Base-by-base conservation (phyloP, 2,797 vertebrate genomes). In the Squalus acanthias region DNA sequence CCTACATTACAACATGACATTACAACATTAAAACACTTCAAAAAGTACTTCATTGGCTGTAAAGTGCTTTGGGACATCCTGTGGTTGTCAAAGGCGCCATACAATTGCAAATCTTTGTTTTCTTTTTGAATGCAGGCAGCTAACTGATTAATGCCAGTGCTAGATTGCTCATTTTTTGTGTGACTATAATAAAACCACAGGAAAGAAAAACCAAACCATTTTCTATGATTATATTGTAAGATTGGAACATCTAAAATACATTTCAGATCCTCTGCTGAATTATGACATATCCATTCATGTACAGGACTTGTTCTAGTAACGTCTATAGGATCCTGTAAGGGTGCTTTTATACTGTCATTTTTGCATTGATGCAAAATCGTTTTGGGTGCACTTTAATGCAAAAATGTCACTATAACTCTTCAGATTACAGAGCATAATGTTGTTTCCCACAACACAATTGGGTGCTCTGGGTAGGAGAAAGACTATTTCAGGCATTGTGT, bases 311-410 rank as follows among this genome's bases (percentile, higher is more conserved):
- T 91, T 91, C 88, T 60, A 91, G 63, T 91, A 91, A 91, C 12
- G 88, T 57, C 88, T 33, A 33, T 6, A 13, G 88, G 57, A 91
- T 91, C 57, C 53, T 91, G 88, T 63, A n/a, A 60, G 88, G 82
- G 88, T 91, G 57, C 88, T 63, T 91, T 91, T 91, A 91, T 33
- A 63, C 88, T 91, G 88, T 63, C 88, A 91, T 91, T 91, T 91
- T 91, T 91, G 88, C 53, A 91, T 63, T 91, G 53, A 63, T 91
- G 26, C 88, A 91, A 91, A 91, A 91, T 91, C 53, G 57, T 63
- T 91, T 63, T 63, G 57, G 88, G 29, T 60, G 57, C 88, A 60
- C 57, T 63, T 91, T 91, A 91, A 91, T 91, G 57, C 57, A 63
- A 63, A 60, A 91, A 29, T 91, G 57, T 63, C 88, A 63, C 57